Evolutionary conservation across 2,888 invertebrate species (phyloP).

Genomic region (Leptopilina drosophilae): DNA sequence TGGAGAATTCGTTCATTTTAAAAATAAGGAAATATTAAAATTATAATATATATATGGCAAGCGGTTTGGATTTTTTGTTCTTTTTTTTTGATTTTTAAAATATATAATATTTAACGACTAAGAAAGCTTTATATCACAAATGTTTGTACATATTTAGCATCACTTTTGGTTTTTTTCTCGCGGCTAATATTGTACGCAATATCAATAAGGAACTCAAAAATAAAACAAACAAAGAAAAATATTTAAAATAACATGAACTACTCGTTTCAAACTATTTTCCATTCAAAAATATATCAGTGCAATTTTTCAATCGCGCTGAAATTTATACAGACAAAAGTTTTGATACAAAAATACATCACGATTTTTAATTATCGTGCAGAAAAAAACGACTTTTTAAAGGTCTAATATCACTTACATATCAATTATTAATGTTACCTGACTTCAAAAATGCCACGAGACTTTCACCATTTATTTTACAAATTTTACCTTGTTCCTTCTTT

Average conservation of each 20-base stretch:
- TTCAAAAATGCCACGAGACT: conserved; percentile 63
- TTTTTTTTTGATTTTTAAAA: background rate
- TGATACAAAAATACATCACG: too few relatives aligned
- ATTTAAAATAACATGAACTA: background rate
- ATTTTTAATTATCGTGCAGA: too few relatives aligned
- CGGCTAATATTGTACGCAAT: background rate
- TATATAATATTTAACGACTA: background rate
- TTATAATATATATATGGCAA: background rate
- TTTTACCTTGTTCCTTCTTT: conserved; percentile 47
- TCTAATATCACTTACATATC: background rate
- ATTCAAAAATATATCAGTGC: too few relatives aligned
- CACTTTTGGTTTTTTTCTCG: background rate
- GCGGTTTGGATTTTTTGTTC: background rate
- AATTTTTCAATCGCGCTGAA: background rate
- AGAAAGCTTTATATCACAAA: conserved; percentile 1
- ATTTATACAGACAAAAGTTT: too few relatives aligned
- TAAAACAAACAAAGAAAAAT: background rate
- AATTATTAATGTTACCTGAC: conserved; percentile 18
- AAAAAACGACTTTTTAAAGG: background rate
- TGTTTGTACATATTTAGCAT: background rate
- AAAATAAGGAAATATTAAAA: background rate
- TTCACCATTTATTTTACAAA: conserved; percentile 58
- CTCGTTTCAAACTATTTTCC: background rate
- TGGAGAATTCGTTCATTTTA: background rate
- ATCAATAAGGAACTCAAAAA: too few relatives aligned